Base-by-base conservation (phyloP, 1,140 invertebrate species). In the Tetramorium parvispinum region DNA sequence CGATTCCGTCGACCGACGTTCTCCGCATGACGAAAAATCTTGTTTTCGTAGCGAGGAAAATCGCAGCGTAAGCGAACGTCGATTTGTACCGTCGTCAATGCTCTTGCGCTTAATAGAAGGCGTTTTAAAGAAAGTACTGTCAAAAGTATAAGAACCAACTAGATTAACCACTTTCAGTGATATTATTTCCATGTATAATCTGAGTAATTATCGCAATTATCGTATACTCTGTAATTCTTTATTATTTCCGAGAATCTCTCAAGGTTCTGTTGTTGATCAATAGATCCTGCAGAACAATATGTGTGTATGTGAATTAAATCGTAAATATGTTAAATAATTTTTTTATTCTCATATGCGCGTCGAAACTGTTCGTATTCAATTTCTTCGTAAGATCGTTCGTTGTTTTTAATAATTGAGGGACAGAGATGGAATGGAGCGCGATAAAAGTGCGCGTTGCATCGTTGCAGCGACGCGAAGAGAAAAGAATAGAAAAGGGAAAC, bases 51-150 rank as follows among this genome's bases (percentile, higher is more conserved):
- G 18, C 24, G 27, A 24, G 18, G 27, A 59, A 59, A 83, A 78
- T 85, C 51, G 77, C 78, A 66, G 63, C 65, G 86, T 79, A 87
- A 87, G 57, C 75, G 61, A 16, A 76, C 73, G 24, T 78, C 82
- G 46, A 85, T 85, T 85, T 85, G 82, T 85, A 79, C n/a, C 53
- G 27, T 70, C 40, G 18, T 18, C 21, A 46, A 77, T 85, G 27
- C 57, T 53, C 46, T 40, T 40, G 40, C 49, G 49, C 24, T 27
- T 73, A 21, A 83, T 59, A 73, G 43, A 57, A 57, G 6, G 21
- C 27, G 27, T 43, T 70, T 46, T 43, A 46, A 77, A 37, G 40
- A 77, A 43, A 61, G 16, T 59, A 46, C 24, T 46, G 18, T 27
- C 13, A 32, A 70, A 16, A 55, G 5, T 13, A n/a, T n/a, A 24